Base-by-base conservation (phyloP, 1,140 invertebrate species). In the Drosophila bocki region DNA sequence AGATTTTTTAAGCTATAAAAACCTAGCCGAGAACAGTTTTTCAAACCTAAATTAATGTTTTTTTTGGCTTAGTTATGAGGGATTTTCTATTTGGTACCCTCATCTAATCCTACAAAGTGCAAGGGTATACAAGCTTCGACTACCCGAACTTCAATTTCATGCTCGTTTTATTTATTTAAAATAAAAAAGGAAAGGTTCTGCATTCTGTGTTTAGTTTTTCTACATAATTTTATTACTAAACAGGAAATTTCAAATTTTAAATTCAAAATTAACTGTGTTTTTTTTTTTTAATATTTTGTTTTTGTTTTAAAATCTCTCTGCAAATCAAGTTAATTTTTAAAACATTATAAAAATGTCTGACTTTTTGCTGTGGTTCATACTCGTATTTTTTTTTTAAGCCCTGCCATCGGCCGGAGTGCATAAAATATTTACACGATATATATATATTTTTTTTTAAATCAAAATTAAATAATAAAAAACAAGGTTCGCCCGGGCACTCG, bases 401-500 rank as follows among this genome's bases (percentile, higher is more conserved):
- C 29, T 57, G 33, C 69, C 44, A 50, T 42, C 22, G 54, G 54
- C 56, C 37, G 13, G 57, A 80, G 62, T 78, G 77, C 56, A 87
- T 88, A 58, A 87, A 87, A 88, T 78, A 87, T 82, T 87, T 80
- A 87, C 76, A 74, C 58, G 69, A 50, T 59, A 81, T 80, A 48
- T 29, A 15, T 26, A 26, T n/a, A n/a, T n/a, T 48, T 8, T 80
- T 85, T 75, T 48, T 75, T 29, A 75, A 84, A 80, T 88, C 65
- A 62, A 78, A 90, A 84, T 88, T 90, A 90, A 90, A 90, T 88
- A 90, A 90, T 54, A 77, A 60, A 79, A 83, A 61, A 45, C 56
- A 22, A 62, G 44, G 39, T 67, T 50, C 19, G 42, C 13, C 35
- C 37, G 17, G 11, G 42, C 44, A 61, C 67, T 51, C 64, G 64